Conservation (phyloP, 2,888 invertebrate species). For the Scaptomyza parva region DNA sequence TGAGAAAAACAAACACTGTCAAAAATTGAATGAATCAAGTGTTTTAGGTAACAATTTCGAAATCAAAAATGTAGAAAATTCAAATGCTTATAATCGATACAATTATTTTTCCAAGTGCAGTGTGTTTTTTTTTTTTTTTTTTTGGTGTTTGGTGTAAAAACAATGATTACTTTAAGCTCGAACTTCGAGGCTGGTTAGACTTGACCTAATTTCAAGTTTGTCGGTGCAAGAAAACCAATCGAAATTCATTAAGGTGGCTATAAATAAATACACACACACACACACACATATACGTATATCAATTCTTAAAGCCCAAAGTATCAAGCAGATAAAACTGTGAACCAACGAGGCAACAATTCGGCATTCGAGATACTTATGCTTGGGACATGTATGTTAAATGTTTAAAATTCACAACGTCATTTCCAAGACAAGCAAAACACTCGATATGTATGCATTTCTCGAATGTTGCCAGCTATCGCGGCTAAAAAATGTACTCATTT, state of each 20-base stretch:
- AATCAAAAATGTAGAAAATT: too few relatives aligned
- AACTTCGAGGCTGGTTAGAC: conserved; percentile 61
- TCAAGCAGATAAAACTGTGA: conserved; percentile 5
- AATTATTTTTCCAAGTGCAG: too few relatives aligned
- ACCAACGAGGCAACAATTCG: conserved; percentile 12
- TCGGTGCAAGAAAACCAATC: conserved; percentile 43
- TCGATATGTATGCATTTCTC: conserved; percentile 61
- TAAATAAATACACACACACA: conserved; percentile 7
- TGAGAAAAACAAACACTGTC: not conserved
- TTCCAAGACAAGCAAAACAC: conserved; percentile 25
- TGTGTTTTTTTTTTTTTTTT: too few relatives aligned
- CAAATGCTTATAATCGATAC: too few relatives aligned
- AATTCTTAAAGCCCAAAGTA: conserved; percentile 21
- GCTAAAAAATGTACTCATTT: conserved; percentile 54
- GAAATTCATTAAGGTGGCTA: conserved; percentile 15
- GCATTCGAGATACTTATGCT: conserved; percentile 27
- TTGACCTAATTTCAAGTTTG: conserved; percentile 66
- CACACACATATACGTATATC: not conserved
- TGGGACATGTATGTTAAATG: conserved; percentile 26
- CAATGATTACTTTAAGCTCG: conserved; percentile 23
- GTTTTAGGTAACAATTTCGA: too few relatives aligned
- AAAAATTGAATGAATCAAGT: too few relatives aligned
- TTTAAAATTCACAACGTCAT: conserved; percentile 68
- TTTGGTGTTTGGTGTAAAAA: conserved; percentile 1
- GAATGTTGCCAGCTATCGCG: conserved; percentile 17